These are phyloP conservation scores for Protonibea diacanthus DNA, from an alignment of 2,797 vertebrate genomes.

Conservation along the genomic window DNA sequence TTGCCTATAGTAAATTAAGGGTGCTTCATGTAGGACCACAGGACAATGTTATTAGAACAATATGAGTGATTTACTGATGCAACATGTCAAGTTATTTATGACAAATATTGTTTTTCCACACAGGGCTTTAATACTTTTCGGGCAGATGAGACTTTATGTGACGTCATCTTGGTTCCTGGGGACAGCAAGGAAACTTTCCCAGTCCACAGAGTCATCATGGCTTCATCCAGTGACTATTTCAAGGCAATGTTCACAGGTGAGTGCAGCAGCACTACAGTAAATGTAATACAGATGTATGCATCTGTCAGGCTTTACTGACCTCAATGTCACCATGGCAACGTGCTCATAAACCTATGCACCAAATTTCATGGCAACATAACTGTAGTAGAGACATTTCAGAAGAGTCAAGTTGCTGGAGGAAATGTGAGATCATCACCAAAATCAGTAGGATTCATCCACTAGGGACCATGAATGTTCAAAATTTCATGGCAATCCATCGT, in stretches of 20 bases:
- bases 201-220: slow-evolving; percentile 88
- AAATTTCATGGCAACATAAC: no score
- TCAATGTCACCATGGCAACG: no score
- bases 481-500: no score
- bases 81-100: background rate
- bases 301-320: no score
- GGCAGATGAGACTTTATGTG: slow-evolving; percentile 81
- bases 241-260: slow-evolving; percentile 90
- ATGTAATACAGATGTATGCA: no score
- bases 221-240: slow-evolving; percentile 89
- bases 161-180: slow-evolving; percentile 85
- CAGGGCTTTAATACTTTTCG: slow-evolving; percentile 85
- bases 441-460: no score
- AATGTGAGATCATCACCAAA: no score
- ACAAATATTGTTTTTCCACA: slow-evolving; percentile 1
- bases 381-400: no score
- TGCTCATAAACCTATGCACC: no score
- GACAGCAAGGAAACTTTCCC: slow-evolving; percentile 85
- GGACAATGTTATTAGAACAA: no score
- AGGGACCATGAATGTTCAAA: no score
- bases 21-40: background rate
- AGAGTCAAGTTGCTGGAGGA: no score
- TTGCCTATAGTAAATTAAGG: background rate
- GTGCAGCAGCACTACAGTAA: background rate
- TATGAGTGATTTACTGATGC: background rate